A percentile compares a stretch with the other conserved stretches of the same genome.
phyloP scores from a whole-genome alignment of 2,888 invertebrate species.

The Stenodera caucasica region DNA sequence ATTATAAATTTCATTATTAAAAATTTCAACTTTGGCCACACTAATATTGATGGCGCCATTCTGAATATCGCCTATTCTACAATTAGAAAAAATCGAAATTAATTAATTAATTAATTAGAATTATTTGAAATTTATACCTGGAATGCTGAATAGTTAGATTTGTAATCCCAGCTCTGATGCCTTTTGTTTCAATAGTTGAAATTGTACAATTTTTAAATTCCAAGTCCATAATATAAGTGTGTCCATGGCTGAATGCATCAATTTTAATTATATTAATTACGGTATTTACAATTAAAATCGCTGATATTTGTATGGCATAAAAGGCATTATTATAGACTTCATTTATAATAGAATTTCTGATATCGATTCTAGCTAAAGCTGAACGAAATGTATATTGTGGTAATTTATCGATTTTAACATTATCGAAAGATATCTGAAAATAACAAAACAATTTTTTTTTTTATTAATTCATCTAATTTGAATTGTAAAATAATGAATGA shows the following conservation, averaged over 20 bases:
- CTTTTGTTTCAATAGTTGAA: conserved; percentile 60
- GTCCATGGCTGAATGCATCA: conserved; percentile 64
- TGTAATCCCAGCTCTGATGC: conserved; percentile 65
- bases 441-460: conserved; percentile 21
- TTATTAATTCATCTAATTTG: no score
- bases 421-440: conserved; percentile 67
- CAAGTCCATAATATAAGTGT: conserved; percentile 65
- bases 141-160: conserved; percentile 68
- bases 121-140: no score
- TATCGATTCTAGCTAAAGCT: conserved; percentile 62
- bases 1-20: conserved; percentile 64
- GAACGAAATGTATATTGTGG: conserved; percentile 67
- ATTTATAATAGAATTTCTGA: conserved; percentile 61
- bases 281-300: conserved; percentile 65
- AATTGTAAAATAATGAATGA: no score
- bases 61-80: conserved; percentile 65
- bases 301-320: conserved; percentile 65
- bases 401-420: conserved; percentile 62
- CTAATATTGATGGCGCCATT: conserved; percentile 67
- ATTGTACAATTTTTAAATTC: conserved; percentile 64
- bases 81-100: conserved; percentile 45
- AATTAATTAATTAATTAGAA: no score
- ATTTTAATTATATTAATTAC: conserved; percentile 63
- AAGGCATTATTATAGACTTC: conserved; percentile 67
- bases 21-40: conserved; percentile 63